Evolutionary conservation across 2,888 invertebrate species (phyloP), one percentile per base, ranked within the genome.

Genomic region (Stramonita haemastoma): DNA sequence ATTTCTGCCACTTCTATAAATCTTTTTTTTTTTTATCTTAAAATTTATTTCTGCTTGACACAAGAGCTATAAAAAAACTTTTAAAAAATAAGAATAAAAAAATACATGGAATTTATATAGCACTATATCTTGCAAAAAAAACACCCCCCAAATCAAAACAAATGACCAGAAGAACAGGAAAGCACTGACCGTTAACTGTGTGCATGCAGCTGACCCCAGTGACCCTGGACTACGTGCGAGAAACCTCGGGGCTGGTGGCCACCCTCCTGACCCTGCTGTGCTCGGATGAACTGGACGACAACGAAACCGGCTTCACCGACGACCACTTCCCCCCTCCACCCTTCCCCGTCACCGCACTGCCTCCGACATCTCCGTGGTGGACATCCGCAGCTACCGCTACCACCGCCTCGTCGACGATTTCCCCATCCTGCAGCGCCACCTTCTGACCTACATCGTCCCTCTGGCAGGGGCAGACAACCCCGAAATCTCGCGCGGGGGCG

Each of bases 371-470:
- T 94, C 93, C 89, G 88, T 94, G 29, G 93, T 95, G 15, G 95
- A 95, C 90, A 94, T 95, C 34, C 92, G 93, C 83, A 95, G 95
- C 90, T 95, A 95, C 89, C 92, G 95, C 4, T 95, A 95, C 89
- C 94, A 94, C 46, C 93, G 94, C 90, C 91, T 95, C 36, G 92
- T 93, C 0, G 91, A 94, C 26, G 94, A 94, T 34, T 95, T 94
- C 90, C 95, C 95, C 0, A 92, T 93, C 46, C 91, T 95, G 85
- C 93, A 94, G 91, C 93, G 94, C 57, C 95, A 94, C 88, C 91
- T 95, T 79, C 90, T 94, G 34, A 93, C 93, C 84, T 93, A 93
- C 86, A 93, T 95, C 66, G 92, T 94, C 79, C 95, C 95, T 19
- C 89, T 95, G 29, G 95, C 94, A 60, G 94, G 93, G 1, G 93